Conservation (phyloP, 1,140 invertebrate genomes). For the Bombyx mandarina region DNA sequence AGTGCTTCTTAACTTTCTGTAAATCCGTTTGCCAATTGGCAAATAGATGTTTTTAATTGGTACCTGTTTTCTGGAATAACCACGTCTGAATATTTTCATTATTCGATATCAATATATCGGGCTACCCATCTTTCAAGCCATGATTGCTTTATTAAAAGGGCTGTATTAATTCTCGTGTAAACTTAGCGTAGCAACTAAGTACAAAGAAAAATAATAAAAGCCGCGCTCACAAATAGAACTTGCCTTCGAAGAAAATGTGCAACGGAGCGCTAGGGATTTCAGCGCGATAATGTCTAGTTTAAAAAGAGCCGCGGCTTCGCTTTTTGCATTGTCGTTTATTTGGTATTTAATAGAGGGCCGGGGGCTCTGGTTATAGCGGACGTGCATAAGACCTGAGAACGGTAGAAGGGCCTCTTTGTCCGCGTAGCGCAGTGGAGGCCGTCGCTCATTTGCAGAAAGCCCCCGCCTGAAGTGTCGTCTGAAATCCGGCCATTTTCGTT, state of each 20-base stretch:
- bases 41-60: too few relatives aligned
- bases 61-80: too few relatives aligned
- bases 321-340: conserved; percentile 13
- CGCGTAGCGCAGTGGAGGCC: conserved; percentile 15
- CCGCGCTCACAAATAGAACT: too few relatives aligned
- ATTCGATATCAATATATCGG: too few relatives aligned
- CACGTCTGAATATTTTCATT: too few relatives aligned
- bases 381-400: conserved; percentile 19
- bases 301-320: conserved; percentile 11
- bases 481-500: conserved; percentile 31
- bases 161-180: too few relatives aligned
- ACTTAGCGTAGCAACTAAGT: too few relatives aligned
- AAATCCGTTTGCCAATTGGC: too few relatives aligned
- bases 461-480: conserved; percentile 35
- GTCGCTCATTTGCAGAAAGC: conserved; percentile 40
- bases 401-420: conserved; percentile 26
- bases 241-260: conserved; percentile 21
- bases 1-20: too few relatives aligned
- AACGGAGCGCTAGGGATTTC: conserved; percentile 16
- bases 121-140: too few relatives aligned
- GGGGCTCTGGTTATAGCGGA: conserved; percentile 14
- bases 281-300: conserved; percentile 11
- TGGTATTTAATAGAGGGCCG: conserved; percentile 6
- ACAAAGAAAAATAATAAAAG: too few relatives aligned
- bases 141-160: too few relatives aligned